phyloP scores from a whole-genome alignment of 2,797 vertebrate species.

The Amblyraja radiata region DNA sequence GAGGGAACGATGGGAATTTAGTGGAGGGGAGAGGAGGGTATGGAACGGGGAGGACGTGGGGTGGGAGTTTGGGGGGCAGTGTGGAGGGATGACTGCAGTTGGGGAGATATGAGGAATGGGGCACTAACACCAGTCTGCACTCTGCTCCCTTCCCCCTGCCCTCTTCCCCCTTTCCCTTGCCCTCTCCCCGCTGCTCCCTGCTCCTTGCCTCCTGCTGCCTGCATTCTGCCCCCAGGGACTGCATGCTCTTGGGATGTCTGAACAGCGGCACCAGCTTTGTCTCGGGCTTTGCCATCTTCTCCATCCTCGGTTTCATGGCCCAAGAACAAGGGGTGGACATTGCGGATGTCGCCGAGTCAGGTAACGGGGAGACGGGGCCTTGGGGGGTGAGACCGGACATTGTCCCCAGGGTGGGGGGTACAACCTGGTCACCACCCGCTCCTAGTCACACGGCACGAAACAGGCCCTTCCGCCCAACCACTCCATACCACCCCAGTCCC shows the following conservation, averaged over 20 bases:
- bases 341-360: conserved; percentile 99
- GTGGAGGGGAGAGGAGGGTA: conserved; percentile 37
- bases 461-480: too few relatives aligned
- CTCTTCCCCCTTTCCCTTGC: too few relatives aligned
- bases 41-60: conserved; percentile 49
- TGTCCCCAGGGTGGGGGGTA: too few relatives aligned
- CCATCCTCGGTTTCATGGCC: conserved; percentile 99
- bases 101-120: too few relatives aligned
- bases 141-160: too few relatives aligned
- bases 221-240: conserved; percentile 99
- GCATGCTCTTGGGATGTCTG: conserved; percentile 99
- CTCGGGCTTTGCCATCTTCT: conserved; percentile 99
- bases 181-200: neutral
- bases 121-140: too few relatives aligned
- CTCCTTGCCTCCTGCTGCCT: conserved; percentile 76
- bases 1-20: neutral
- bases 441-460: too few relatives aligned
- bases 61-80: too few relatives aligned
- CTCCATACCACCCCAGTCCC: too few relatives aligned
- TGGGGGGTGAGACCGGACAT: too few relatives aligned
- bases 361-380: conserved; percentile 65
- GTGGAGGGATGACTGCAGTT: too few relatives aligned
- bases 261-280: conserved; percentile 99
- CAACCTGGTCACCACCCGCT: too few relatives aligned
- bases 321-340: conserved; percentile 99